phyloP scores from a whole-genome alignment of 2,888 invertebrate genomes.

The Hypsopygia costalis region DNA sequence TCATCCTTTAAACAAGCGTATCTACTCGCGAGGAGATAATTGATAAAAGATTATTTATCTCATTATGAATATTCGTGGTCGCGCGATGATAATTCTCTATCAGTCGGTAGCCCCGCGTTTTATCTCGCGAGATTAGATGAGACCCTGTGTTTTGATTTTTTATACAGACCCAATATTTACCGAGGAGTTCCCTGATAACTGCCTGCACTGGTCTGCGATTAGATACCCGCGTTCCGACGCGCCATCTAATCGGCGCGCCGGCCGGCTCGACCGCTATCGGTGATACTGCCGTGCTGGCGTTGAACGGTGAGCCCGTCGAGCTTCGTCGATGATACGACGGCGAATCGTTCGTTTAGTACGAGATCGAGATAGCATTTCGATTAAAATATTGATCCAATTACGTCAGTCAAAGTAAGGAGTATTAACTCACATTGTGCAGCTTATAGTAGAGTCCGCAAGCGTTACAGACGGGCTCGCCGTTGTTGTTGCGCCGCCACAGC shows the following conservation, averaged over 20 bases:
- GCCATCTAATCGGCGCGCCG: conserved; percentile 26
- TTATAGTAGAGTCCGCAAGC: conserved; percentile 98
- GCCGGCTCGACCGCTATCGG: neutral
- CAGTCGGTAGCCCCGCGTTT: conserved; percentile 78
- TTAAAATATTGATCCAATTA: too few relatives aligned
- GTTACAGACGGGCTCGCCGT: conserved; percentile 98
- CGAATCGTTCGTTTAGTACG: too few relatives aligned
- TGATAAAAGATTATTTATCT: conserved; percentile 81
- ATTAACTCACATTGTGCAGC: conserved; percentile 85
- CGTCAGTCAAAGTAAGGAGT: neutral
- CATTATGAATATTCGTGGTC: conserved; percentile 78
- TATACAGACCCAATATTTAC: conserved; percentile 75
- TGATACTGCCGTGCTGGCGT: too few relatives aligned
- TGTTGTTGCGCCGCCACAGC: conserved; percentile 96
- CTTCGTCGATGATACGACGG: too few relatives aligned
- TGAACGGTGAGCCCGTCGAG: too few relatives aligned
- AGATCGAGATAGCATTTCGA: too few relatives aligned
- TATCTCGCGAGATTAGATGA: conserved; percentile 79
- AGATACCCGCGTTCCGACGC: conserved; percentile 53
- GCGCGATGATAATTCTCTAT: conserved; percentile 77
- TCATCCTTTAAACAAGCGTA: conserved; percentile 78
- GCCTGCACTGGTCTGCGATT: conserved; percentile 47
- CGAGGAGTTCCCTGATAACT: conserved; percentile 78
- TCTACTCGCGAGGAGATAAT: conserved; percentile 73
- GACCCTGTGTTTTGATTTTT: conserved; percentile 79